Percentiles rank a stretch among this genome's conserved stretches.
These are phyloP conservation scores for Leistus spinibarbis DNA, from an alignment of 2,888 invertebrate species.

Conservation along the genomic window DNA sequence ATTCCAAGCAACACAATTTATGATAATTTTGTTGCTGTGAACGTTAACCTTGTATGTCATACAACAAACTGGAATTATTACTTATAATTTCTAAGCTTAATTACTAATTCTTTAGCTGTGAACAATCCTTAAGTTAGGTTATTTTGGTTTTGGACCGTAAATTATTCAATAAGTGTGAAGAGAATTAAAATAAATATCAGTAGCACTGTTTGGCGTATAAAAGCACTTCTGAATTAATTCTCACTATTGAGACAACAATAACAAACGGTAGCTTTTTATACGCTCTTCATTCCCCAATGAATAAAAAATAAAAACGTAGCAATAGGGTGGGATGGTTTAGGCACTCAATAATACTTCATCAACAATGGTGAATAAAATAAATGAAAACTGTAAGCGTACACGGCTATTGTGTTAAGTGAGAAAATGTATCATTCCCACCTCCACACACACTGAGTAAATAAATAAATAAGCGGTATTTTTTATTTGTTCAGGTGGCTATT, in stretches of 20 bases:
- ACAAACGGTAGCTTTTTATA: neutral
- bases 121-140: too few relatives aligned
- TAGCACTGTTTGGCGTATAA: too few relatives aligned
- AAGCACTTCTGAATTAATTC: neutral
- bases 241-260: neutral
- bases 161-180: too few relatives aligned
- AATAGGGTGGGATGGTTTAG: neutral
- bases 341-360: neutral
- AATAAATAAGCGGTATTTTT: constrained; percentile 43
- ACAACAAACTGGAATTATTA: too few relatives aligned
- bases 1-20: too few relatives aligned
- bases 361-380: neutral
- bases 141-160: too few relatives aligned
- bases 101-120: too few relatives aligned
- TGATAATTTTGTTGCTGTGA: too few relatives aligned
- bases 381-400: neutral
- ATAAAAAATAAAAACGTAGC: neutral
- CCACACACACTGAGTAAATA: neutral
- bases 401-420: neutral
- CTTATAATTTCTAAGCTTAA: too few relatives aligned
- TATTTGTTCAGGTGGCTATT: constrained; percentile 48
- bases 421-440: neutral
- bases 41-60: too few relatives aligned
- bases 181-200: neutral
- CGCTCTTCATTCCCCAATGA: neutral